phyloP scores from a whole-genome alignment of 2,888 invertebrate species.

The Drosophila gaucha region DNA sequence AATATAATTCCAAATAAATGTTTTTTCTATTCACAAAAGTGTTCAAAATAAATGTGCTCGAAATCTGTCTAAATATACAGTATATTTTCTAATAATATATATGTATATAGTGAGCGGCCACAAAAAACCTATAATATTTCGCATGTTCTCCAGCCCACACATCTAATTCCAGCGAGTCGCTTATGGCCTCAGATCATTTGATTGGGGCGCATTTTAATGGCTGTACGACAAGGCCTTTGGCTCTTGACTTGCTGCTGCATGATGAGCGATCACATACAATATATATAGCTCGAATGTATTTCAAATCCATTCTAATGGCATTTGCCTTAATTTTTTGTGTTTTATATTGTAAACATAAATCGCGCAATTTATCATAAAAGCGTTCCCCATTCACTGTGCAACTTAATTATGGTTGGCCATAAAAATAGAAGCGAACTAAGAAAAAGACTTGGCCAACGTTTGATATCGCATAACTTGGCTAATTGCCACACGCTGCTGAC shows the following conservation, averaged over 20 bases:
- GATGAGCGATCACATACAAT: slow-evolving; percentile 35
- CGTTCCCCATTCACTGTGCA: slow-evolving; percentile 29
- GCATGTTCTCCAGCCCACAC: slow-evolving; percentile 39
- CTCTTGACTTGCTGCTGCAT: slow-evolving; percentile 8
- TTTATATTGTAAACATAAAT: slow-evolving; percentile 50
- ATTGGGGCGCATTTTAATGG: slow-evolving; percentile 25
- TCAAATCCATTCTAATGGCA: slow-evolving; percentile 26
- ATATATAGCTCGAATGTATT: slow-evolving; percentile 1
- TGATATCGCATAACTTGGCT: slow-evolving; percentile 75
- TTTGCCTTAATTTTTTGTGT: slow-evolving; percentile 12
- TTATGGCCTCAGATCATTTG: slow-evolving; percentile 34
- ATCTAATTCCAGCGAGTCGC: slow-evolving; percentile 5
- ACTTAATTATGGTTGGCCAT: slow-evolving; percentile 70
- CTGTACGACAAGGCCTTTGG: slow-evolving; percentile 36
- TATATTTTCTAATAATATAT: not conserved
- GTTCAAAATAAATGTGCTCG: slow-evolving; percentile 9
- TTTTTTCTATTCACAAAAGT: slow-evolving; percentile 5
- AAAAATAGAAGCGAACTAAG: slow-evolving; percentile 38
- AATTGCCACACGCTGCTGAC: slow-evolving; percentile 80
- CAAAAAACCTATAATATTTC: slow-evolving; percentile 7
- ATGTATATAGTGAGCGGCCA: slow-evolving; percentile 2
- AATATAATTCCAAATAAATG: not conserved
- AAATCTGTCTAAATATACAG: slow-evolving; percentile 7
- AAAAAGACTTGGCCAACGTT: slow-evolving; percentile 46
- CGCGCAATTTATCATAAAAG: slow-evolving; percentile 50